phyloP scores from a whole-genome alignment of 2,113 vertebrate species.

The Aepyceros melampus region DNA sequence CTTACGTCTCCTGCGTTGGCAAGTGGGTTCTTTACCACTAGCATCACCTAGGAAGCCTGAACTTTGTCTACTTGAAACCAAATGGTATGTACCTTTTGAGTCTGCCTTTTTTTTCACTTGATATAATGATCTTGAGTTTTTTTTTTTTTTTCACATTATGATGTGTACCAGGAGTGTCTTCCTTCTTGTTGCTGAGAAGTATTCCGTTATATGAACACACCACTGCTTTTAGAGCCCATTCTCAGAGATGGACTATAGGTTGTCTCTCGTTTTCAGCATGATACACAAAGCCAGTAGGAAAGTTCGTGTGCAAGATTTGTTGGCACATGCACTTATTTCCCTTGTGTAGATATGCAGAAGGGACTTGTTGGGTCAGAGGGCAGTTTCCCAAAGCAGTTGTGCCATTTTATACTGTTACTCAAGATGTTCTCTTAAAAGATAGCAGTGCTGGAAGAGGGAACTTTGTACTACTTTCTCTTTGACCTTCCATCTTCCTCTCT shows the following conservation, averaged over 20 bases:
- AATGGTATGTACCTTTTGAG: background rate
- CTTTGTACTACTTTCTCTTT: background rate
- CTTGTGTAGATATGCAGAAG: background rate
- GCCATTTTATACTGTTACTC: background rate
- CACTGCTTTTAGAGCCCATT: background rate
- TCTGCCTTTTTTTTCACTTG: background rate
- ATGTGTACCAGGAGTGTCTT: background rate
- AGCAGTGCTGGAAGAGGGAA: background rate
- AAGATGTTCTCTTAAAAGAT: conserved; percentile 2
- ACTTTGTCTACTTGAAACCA: background rate
- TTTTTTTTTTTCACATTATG: background rate
- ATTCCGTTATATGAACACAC: background rate
- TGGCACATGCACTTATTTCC: background rate
- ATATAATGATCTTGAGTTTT: background rate
- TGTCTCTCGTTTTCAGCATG: background rate
- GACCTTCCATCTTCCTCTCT: background rate
- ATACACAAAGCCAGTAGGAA: background rate
- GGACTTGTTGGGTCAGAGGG: background rate
- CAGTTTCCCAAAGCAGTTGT: background rate
- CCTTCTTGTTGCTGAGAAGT: background rate
- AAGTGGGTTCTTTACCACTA: background rate
- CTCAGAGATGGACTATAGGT: background rate
- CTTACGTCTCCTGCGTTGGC: background rate
- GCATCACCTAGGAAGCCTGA: background rate
- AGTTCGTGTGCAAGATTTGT: background rate